Base-by-base conservation (phyloP, 2,797 vertebrate genomes). In the Falco concolor region DNA sequence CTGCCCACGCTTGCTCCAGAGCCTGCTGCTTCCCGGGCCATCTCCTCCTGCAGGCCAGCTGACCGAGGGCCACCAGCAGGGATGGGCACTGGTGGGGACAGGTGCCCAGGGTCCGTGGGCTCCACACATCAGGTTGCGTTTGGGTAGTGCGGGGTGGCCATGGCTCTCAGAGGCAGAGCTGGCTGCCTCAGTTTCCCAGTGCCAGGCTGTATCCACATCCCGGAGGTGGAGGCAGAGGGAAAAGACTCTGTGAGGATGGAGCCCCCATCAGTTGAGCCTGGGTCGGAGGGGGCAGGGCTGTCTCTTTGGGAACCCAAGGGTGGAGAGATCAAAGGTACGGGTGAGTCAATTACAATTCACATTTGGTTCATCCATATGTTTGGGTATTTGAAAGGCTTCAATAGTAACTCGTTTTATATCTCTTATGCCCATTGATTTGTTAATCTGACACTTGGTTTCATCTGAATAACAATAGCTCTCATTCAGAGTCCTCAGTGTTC, bases 381-480 rank as follows among this genome's bases (percentile, higher is more conserved):
- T 95, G 78, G n/a, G 57, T 86, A 40, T 91, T 96, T 91, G 90
- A 90, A 96, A 96, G 75, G 79, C 86, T 94, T 96, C 96, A 97
- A 8, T 97, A 42, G 84, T 85, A 85, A 81, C 65, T 54, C 69
- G 70, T 95, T 95, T 96, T 75, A 87, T 97, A 96, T 95, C 86
- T 96, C 90, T 83, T 95, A 65, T 91, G 65, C 84, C 92, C 79
- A 95, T 96, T 97, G 96, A 96, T 96, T 92, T 96, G 96, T 95
- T 97, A 96, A 96, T 97, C 96, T 97, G 96, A 94, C 96, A 86
- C 95, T 95, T 57, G 63, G 76, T 96, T 94, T 87, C 87, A 90
- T 96, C 96, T 96, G 90, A 96, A 96, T 97, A 75, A 97, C 89
- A 97, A 97, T 91, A 42, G 92, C 47, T 75, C 90, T 92, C 89